phyloP scores from a whole-genome alignment of 2,888 invertebrate genomes.

The Ectemnius lituratus region DNA sequence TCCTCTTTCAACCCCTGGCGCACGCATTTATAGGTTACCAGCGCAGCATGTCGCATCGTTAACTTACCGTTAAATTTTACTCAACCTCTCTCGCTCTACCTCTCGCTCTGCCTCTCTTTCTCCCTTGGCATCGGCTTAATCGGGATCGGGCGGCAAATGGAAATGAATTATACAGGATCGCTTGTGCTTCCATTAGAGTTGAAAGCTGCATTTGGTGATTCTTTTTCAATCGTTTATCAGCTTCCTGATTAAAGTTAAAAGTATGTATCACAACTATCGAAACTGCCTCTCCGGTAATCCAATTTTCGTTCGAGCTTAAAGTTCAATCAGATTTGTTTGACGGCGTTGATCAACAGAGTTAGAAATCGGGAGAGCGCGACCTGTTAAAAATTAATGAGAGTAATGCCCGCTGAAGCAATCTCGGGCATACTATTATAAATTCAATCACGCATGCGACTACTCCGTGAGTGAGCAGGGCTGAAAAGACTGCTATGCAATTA shows the following conservation, averaged over 20 bases:
- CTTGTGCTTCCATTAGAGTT: constrained; percentile 14
- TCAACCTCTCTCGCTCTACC: constrained; percentile 54
- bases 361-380: too few relatives aligned
- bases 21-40: constrained; percentile 73
- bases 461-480: constrained; percentile 28
- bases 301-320: too few relatives aligned
- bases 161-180: constrained; percentile 15
- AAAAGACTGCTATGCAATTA: constrained; percentile 43
- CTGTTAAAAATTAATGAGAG: too few relatives aligned
- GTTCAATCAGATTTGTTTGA: too few relatives aligned
- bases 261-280: too few relatives aligned
- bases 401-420: too few relatives aligned
- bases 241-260: too few relatives aligned
- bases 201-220: not conserved
- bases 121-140: constrained; percentile 18
- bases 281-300: too few relatives aligned
- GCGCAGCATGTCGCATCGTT: constrained; percentile 74
- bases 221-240: not conserved
- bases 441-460: constrained; percentile 37
- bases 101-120: constrained; percentile 22
- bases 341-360: too few relatives aligned
- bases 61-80: constrained; percentile 68
- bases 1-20: constrained; percentile 53
- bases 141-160: constrained; percentile 10
- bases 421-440: constrained; percentile 33